These are phyloP conservation scores for Caenorhabditis drosophilae DNA, from an alignment of 2,888 invertebrate species.

Conservation along the genomic window DNA sequence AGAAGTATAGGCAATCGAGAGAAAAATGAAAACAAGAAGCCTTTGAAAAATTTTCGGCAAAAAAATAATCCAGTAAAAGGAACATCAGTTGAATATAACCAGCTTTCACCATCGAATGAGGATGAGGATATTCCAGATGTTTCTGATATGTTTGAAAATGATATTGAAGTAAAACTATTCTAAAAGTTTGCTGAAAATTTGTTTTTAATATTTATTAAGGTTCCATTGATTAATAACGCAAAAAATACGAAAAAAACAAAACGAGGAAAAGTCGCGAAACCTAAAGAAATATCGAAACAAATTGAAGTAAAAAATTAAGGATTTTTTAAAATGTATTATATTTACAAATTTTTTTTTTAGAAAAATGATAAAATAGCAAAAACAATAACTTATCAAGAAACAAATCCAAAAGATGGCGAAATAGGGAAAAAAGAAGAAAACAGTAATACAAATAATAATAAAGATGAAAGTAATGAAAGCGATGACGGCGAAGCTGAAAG, in stretches of 20 bases:
- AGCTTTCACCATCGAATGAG: constrained; percentile 26
- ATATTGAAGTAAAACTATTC: constrained; percentile 8
- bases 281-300: background rate
- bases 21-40: constrained; percentile 7
- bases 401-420: constrained; percentile 4
- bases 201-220: background rate
- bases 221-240: constrained; percentile 24
- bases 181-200: background rate
- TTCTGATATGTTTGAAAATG: constrained; percentile 22
- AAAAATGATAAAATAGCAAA: too few species aligned
- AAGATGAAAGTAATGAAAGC: constrained; percentile 22
- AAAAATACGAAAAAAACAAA: background rate
- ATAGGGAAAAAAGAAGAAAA: constrained; percentile 1
- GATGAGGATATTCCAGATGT: constrained; percentile 31
- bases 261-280: background rate
- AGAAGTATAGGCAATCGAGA: constrained; percentile 9
- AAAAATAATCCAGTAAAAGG: constrained; percentile 19
- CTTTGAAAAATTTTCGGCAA: too few species aligned
- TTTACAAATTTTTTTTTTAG: too few species aligned
- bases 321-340: too few species aligned
- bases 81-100: constrained; percentile 22
- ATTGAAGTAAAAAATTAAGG: constrained; percentile 12
- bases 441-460: constrained; percentile 12
- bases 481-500: constrained; percentile 32
- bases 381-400: constrained; percentile 6